Conservation (phyloP, 2,888 invertebrate genomes). For the Andrena praecox region DNA sequence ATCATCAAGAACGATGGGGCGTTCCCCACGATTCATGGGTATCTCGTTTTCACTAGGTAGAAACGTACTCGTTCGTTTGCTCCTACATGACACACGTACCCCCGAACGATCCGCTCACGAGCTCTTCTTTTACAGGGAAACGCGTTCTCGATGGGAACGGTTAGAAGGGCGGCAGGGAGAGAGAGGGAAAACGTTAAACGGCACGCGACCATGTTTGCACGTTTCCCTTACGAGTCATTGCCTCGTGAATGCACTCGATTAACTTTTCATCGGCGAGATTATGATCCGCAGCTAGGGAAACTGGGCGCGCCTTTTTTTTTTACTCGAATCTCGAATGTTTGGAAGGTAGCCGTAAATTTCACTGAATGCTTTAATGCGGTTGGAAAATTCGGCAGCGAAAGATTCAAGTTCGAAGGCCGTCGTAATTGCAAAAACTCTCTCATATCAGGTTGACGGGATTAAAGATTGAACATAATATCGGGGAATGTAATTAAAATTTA, state of each 20-base stretch:
- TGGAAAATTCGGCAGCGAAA: too few species aligned
- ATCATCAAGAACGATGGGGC: conserved; percentile 73
- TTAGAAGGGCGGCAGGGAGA: conserved; percentile 19
- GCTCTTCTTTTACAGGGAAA: conserved; percentile 53
- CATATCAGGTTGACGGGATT: conserved; percentile 63
- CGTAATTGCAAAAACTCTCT: conserved; percentile 7
- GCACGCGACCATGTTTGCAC: conserved; percentile 79
- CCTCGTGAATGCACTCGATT: conserved; percentile 72
- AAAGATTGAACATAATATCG: conserved; percentile 67
- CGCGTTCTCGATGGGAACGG: conserved; percentile 62
- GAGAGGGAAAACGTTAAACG: conserved; percentile 55
- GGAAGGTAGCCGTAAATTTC: background rate
- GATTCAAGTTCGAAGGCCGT: background rate
- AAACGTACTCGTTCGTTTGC: conserved; percentile 52
- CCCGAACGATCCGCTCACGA: conserved; percentile 47
- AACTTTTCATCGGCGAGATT: conserved; percentile 43
- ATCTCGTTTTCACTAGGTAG: conserved; percentile 73
- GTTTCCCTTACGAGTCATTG: conserved; percentile 78
- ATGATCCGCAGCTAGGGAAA: too few species aligned
- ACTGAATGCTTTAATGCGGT: background rate
- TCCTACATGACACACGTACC: conserved; percentile 46
- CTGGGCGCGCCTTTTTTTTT: background rate
- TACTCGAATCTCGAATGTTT: background rate
- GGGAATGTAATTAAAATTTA: conserved; percentile 75
- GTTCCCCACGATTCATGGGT: conserved; percentile 71